Percentiles rank a stretch among this genome's conserved stretches.
phyloP scores from a whole-genome alignment of 2,888 invertebrate genomes.

The Orthosia cruda region DNA sequence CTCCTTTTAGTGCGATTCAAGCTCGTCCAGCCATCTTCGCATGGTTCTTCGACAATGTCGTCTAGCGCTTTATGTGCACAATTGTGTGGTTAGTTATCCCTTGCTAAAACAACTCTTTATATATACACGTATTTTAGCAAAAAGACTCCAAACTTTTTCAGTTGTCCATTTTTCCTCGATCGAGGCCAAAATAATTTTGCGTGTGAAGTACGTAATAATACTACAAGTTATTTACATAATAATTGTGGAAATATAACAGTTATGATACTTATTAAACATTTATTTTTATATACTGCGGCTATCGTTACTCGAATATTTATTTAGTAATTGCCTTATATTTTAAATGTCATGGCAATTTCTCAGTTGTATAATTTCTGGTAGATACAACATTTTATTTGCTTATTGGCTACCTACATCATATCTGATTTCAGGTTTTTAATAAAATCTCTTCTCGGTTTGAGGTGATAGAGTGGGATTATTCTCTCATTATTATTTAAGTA shows the following conservation, averaged over 20 bases:
- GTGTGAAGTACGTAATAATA: constrained; percentile 25
- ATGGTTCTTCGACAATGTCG: no score
- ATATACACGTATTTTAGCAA: no score
- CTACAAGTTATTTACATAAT: constrained; percentile 41
- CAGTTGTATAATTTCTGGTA: constrained; percentile 23
- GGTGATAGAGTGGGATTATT: background rate
- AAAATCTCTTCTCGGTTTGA: no score
- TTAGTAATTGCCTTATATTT: constrained; percentile 37
- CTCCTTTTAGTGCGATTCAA: no score
- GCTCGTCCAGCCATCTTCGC: no score
- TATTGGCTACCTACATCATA: background rate
- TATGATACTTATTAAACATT: constrained; percentile 39
- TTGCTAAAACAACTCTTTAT: no score
- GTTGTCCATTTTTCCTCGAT: constrained; percentile 9
- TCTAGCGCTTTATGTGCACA: no score
- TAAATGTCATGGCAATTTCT: constrained; percentile 53
- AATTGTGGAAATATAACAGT: constrained; percentile 38
- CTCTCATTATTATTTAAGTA: background rate
- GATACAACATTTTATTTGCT: constrained; percentile 10
- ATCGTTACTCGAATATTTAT: constrained; percentile 30
- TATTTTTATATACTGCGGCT: constrained; percentile 36
- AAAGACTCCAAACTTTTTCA: no score
- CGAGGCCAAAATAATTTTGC: constrained; percentile 35
- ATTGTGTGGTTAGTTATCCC: no score
- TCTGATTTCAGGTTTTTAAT: background rate